A percentile compares a stretch with the other conserved stretches of the same genome.
Evolutionary conservation across 2,797 vertebrate species (phyloP).

Genomic region (Pseudochirops cupreus): DNA sequence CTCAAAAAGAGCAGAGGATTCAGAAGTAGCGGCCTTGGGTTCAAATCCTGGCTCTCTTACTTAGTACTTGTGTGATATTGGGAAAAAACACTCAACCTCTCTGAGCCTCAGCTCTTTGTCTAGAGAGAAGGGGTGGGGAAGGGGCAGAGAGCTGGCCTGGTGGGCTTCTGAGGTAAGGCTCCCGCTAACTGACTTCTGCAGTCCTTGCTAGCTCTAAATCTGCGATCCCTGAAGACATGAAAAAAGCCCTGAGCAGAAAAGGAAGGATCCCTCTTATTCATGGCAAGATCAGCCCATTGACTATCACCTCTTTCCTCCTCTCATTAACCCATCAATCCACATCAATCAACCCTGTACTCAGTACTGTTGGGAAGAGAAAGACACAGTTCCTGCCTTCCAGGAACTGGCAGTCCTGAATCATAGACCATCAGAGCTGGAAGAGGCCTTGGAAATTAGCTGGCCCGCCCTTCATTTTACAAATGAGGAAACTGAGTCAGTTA

Average conservation of each 20-base stretch:
- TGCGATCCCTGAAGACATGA: background rate
- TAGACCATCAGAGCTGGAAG: background rate
- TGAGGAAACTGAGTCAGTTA: no score
- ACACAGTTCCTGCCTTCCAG: background rate
- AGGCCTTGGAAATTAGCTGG: background rate
- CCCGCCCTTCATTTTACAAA: no score
- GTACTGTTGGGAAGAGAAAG: background rate
- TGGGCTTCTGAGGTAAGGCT: no score
- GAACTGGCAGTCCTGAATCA: background rate
- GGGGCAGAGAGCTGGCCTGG: background rate
- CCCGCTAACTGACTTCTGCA: background rate
- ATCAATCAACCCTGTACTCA: background rate
- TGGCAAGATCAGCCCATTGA: no score
- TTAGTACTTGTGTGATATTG: background rate
- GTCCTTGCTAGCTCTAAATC: background rate
- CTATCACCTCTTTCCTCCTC: no score
- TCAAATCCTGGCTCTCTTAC: background rate
- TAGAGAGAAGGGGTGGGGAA: background rate
- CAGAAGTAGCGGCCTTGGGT: background rate
- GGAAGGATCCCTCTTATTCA: background rate
- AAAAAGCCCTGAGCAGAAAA: background rate
- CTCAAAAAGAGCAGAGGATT: background rate
- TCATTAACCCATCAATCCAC: no score
- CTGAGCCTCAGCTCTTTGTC: background rate
- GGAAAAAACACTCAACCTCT: background rate